A percentile compares a stretch with the other conserved stretches of the same genome.
Evolutionary conservation across 2,797 vertebrate genomes (phyloP).

Genomic region (Euphonia xanthogaster): DNA sequence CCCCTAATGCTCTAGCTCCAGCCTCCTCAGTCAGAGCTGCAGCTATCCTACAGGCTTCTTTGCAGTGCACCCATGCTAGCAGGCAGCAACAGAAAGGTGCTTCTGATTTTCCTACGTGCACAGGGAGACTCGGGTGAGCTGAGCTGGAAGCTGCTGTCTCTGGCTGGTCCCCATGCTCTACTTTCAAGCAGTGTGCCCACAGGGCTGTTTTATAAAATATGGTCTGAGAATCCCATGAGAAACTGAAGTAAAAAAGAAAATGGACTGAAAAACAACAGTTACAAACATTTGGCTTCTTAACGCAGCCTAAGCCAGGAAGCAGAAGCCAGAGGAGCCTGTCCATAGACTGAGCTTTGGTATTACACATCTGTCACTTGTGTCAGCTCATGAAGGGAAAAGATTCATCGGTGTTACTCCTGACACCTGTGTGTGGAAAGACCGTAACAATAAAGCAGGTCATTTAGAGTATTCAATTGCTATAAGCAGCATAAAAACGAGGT

Average conservation of each 20-base stretch:
- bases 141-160: neutral
- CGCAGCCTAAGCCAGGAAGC: neutral
- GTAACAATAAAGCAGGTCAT: neutral
- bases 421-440: neutral
- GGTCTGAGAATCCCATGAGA: neutral
- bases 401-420: neutral
- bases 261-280: neutral
- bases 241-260: neutral
- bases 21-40: neutral
- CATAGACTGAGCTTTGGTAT: neutral
- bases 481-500: neutral
- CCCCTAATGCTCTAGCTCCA: neutral
- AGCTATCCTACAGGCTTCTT: neutral
- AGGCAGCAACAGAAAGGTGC: neutral
- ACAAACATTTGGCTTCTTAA: neutral
- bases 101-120: neutral
- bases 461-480: neutral
- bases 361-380: neutral
- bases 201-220: neutral
- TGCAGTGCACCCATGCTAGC: neutral
- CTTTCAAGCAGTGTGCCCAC: neutral
- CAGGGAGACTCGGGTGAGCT: neutral
- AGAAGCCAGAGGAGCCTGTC: neutral
- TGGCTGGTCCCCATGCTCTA: rapidly evolving
- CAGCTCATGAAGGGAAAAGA: neutral